Base-by-base conservation (phyloP, 2,888 invertebrate genomes). In the Ganaspis brasiliensis region DNA sequence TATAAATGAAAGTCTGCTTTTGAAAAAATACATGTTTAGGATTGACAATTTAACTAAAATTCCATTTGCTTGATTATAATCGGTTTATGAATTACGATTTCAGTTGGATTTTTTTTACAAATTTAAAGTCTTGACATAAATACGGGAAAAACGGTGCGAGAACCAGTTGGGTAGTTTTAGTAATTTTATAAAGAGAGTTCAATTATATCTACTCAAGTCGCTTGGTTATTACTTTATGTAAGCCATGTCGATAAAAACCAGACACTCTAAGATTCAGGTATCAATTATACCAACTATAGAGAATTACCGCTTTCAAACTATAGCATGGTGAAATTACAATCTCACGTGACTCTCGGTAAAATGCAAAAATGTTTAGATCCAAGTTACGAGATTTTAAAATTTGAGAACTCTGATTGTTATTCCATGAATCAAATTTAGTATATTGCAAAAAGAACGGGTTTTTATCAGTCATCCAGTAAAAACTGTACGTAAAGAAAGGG, bases 271-370 rank as follows among this genome's bases (percentile, higher is more conserved):
- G 24, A 45, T 67, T 45, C 45, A 40, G 14, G 40, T 67, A 67
- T 45, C 45, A 24, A 40, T 67, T 67, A n/a, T n/a, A 45, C 45
- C 45, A 67, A 67, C 40, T 67, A 24, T 24, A 21, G 21, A 8
- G 45, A 63, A 67, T 24, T 45, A 63, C 14, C 21, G 40, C 67
- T 67, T 67, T 67, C 45, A 67, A 67, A 67, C 24, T 67, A n/a
- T 19, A 63, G 31, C 12, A 5, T 37, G 37, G 37, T 45, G 24
- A 67, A 67, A 24, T 45, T 45, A 67, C 4, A 56, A 26, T 56
- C 21, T 67, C 37, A 67, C 45, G n/a, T n/a, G 24, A 24, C 40
- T 45, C 31, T 52, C 19, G 14, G 16, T 63, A 19, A 45, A 67
- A 67, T 24, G 9, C 0, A 31, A 67, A 67, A 55, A 21, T 16